Evolutionary conservation across 2,888 invertebrate genomes (phyloP).

Genomic region (Chrysolina haemoptera): DNA sequence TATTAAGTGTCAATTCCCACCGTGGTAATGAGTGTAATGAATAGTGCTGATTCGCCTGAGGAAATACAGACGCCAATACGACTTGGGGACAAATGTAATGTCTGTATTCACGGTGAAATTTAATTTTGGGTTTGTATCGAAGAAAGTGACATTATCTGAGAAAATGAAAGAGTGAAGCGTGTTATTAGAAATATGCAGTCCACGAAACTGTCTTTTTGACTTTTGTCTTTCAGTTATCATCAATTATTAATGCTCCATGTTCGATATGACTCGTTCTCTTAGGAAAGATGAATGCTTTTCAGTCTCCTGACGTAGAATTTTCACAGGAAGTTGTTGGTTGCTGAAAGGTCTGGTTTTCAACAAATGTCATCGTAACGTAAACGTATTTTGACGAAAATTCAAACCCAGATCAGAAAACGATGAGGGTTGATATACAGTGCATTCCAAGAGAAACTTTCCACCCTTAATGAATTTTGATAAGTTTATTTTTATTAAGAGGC

Average conservation of each 20-base stretch:
- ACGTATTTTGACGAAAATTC: too few relatives aligned
- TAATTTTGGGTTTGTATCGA: slow-evolving; percentile 11
- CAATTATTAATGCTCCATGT: background rate
- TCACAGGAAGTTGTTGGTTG: too few relatives aligned
- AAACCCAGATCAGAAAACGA: too few relatives aligned
- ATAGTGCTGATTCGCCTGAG: slow-evolving; percentile 1
- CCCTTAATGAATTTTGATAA: too few relatives aligned
- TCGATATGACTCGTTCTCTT: too few relatives aligned
- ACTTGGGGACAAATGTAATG: slow-evolving; percentile 16
- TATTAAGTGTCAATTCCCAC: slow-evolving; percentile 21
- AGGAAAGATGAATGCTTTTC: too few relatives aligned
- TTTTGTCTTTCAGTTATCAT: background rate
- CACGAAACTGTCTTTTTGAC: slow-evolving; percentile 8
- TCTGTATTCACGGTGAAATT: slow-evolving; percentile 17
- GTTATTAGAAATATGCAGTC: slow-evolving; percentile 3
- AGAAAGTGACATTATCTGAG: slow-evolving; percentile 18
- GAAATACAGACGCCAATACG: slow-evolving; percentile 1
- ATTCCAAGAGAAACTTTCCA: too few relatives aligned
- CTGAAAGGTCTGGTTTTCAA: too few relatives aligned
- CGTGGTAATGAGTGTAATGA: slow-evolving; percentile 19
- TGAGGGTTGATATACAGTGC: too few relatives aligned
- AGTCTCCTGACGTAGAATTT: too few relatives aligned
- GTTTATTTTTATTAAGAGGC: too few relatives aligned
- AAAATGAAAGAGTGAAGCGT: background rate
- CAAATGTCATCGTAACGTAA: too few relatives aligned